Conservation (phyloP, 2,113 vertebrate species). For the Bambusicola thoracicus region DNA sequence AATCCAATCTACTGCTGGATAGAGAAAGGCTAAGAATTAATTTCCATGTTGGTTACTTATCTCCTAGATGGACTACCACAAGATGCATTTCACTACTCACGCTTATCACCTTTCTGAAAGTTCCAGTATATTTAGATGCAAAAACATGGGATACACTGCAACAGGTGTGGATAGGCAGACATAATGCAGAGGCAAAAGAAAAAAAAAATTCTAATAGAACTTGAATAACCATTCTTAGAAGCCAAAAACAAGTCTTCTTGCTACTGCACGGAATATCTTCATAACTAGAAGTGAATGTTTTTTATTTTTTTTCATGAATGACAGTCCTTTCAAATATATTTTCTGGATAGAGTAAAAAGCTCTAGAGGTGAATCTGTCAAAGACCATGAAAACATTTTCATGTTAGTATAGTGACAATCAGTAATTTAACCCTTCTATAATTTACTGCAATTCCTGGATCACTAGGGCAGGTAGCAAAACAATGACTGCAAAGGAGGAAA, state of each 20-base stretch:
- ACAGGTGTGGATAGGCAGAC: background rate
- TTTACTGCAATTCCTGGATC: background rate
- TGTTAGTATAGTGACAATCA: background rate
- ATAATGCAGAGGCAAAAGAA: background rate
- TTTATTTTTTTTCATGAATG: background rate
- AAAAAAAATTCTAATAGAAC: background rate
- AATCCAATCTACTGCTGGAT: background rate
- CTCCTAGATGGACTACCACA: background rate
- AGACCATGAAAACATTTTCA: background rate
- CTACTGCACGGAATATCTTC: background rate
- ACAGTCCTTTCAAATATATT: background rate
- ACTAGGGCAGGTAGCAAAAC: background rate
- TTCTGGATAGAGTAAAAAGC: background rate
- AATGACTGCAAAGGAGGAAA: background rate
- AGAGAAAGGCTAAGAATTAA: background rate
- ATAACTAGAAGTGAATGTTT: background rate
- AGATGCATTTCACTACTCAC: background rate
- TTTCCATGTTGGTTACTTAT: too few relatives aligned
- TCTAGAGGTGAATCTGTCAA: fast-evolving
- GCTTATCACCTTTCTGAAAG: background rate
- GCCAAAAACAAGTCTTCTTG: background rate
- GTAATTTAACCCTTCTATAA: background rate
- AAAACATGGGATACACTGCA: background rate
- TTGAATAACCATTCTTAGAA: background rate
- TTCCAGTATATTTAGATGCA: fast-evolving